phyloP scores from a whole-genome alignment of 2,113 vertebrate species.

The zebrafish (Danio rerio) region DNA sequence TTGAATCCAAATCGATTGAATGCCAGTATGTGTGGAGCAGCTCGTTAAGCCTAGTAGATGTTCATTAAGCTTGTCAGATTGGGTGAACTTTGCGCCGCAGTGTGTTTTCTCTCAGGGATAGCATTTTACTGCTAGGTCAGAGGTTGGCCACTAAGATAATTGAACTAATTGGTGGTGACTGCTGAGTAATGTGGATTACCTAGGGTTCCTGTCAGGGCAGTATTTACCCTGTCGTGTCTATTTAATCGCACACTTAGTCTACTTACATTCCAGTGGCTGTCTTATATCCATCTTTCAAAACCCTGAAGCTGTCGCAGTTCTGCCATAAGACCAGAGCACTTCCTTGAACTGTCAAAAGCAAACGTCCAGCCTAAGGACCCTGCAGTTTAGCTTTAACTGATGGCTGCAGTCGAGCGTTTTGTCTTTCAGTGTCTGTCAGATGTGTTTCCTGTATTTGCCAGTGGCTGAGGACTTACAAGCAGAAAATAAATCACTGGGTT shows the following conservation, averaged over 20 bases:
- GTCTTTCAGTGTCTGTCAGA: conserved; percentile 20
- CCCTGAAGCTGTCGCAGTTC: conserved; percentile 20
- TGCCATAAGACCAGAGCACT: conserved; percentile 8
- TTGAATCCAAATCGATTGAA: conserved; percentile 58
- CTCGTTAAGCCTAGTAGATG: conserved; percentile 50
- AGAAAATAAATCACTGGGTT: conserved; percentile 35
- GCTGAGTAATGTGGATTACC: conserved; percentile 30
- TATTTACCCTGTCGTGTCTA: background rate
- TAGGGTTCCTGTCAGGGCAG: background rate
- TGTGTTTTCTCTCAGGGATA: conserved; percentile 37
- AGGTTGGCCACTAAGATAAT: conserved; percentile 44
- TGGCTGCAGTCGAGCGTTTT: conserved; percentile 22
- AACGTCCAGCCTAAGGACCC: conserved; percentile 28
- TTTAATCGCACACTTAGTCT: background rate
- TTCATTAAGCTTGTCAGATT: conserved; percentile 51
- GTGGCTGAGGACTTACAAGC: conserved; percentile 21
- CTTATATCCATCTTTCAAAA: conserved; percentile 11
- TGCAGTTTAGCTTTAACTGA: conserved; percentile 33
- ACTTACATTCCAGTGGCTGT: conserved; percentile 5
- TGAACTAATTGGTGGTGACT: conserved; percentile 47
- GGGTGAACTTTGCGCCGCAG: conserved; percentile 27
- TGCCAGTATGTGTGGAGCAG: conserved; percentile 32
- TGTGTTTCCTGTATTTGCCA: background rate
- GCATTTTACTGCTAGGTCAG: conserved; percentile 46
- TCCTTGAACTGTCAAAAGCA: conserved; percentile 30